These are phyloP conservation scores for Drosophila setifemur DNA, from an alignment of 1,140 invertebrate genomes.

Conservation along the genomic window DNA sequence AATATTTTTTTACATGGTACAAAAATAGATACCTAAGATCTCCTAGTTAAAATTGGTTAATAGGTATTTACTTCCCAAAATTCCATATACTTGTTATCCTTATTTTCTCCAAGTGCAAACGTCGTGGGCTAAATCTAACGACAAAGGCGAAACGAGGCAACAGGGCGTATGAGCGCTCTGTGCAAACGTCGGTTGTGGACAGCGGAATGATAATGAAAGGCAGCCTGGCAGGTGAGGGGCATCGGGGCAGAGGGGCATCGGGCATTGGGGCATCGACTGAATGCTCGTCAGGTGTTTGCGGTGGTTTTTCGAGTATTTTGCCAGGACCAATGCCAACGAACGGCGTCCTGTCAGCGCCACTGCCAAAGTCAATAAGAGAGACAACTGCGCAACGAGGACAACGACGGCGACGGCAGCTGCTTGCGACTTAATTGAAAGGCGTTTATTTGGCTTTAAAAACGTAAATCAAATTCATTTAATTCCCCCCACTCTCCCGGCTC, in stretches of 20 bases:
- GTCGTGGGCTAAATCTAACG: slow-evolving; percentile 52
- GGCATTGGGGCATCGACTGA: slow-evolving; percentile 52
- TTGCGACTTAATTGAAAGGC: slow-evolving; percentile 77
- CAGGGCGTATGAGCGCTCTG: slow-evolving; percentile 73
- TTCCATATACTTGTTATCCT: no score
- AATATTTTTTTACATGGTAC: no score
- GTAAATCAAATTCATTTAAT: slow-evolving; percentile 82
- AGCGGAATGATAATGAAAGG: neutral
- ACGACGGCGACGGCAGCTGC: slow-evolving; percentile 17
- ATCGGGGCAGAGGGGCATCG: slow-evolving; percentile 10
- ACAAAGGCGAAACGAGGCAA: slow-evolving; percentile 67
- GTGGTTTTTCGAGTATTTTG: slow-evolving; percentile 75
- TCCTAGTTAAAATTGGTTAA: no score
- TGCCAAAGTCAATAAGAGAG: slow-evolving; percentile 69
- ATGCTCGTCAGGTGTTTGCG: slow-evolving; percentile 77
- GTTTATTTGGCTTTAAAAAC: slow-evolving; percentile 81
- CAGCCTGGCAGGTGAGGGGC: neutral
- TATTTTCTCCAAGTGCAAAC: neutral
- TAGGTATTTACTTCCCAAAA: no score
- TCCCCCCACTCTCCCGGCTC: slow-evolving; percentile 5
- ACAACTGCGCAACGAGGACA: neutral
- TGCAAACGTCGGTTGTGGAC: slow-evolving; percentile 38
- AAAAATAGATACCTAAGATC: no score
- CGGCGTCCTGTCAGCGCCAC: slow-evolving; percentile 68
- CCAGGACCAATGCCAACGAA: slow-evolving; percentile 59